Conservation (phyloP, 2,888 invertebrate genomes). For the Trichopria drosophilae region DNA sequence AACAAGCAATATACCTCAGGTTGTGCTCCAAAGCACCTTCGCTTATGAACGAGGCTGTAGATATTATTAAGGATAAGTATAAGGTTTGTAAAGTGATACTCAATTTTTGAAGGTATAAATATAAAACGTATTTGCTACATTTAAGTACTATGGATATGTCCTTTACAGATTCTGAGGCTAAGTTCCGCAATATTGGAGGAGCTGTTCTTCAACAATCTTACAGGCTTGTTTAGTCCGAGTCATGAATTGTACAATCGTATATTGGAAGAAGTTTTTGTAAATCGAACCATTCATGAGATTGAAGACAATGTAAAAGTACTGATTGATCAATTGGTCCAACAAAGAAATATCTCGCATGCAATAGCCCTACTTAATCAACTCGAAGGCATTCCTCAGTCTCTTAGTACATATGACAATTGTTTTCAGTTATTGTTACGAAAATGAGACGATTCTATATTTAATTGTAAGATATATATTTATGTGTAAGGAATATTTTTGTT, state of each 20-base stretch:
- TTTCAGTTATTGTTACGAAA: slow-evolving; percentile 40
- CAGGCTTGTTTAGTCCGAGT: slow-evolving; percentile 47
- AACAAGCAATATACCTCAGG: slow-evolving; percentile 47
- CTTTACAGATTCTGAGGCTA: slow-evolving; percentile 42
- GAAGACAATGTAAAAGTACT: slow-evolving; percentile 45
- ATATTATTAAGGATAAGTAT: slow-evolving; percentile 44
- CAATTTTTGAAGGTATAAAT: neutral
- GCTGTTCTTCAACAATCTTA: slow-evolving; percentile 52
- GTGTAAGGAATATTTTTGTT: neutral
- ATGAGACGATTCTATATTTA: slow-evolving; percentile 21
- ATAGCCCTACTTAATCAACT: slow-evolving; percentile 50
- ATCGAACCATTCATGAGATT: slow-evolving; percentile 45
- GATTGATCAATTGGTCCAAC: slow-evolving; percentile 45
- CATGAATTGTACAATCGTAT: slow-evolving; percentile 49
- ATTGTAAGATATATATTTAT: slow-evolving; percentile 7
- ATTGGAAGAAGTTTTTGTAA: slow-evolving; percentile 49
- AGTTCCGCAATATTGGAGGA: slow-evolving; percentile 48
- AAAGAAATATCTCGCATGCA: slow-evolving; percentile 50
- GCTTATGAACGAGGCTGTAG: slow-evolving; percentile 47
- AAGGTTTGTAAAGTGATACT: slow-evolving; percentile 38
- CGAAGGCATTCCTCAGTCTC: slow-evolving; percentile 48
- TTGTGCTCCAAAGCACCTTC: slow-evolving; percentile 41
- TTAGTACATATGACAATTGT: slow-evolving; percentile 50
- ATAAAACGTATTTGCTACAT: neutral
- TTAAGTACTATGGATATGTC: no score